These are phyloP conservation scores for Pandemis heparana DNA, from an alignment of 2,888 invertebrate species.

Conservation along the genomic window DNA sequence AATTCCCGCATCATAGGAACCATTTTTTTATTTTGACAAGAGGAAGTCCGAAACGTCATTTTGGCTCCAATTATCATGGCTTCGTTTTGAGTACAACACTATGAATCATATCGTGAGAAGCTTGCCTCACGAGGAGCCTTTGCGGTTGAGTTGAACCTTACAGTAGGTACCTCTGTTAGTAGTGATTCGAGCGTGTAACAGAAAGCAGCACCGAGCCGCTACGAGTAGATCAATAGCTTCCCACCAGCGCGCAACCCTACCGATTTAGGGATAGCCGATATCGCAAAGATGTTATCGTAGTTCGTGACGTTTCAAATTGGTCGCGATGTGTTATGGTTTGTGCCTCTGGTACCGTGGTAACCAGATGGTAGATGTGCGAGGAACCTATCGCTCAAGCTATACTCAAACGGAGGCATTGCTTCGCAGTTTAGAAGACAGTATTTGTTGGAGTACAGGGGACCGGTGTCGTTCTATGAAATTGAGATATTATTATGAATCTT, in stretches of 20 bases:
- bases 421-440: conserved; percentile 55
- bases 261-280: conserved; percentile 52
- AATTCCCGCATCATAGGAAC: conserved; percentile 12
- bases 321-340: conserved; percentile 61
- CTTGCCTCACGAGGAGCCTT: conserved; percentile 37
- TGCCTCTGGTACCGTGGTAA: conserved; percentile 67
- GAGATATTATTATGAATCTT: conserved; percentile 78
- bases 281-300: conserved; percentile 47
- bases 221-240: conserved; percentile 75
- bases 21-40: not conserved
- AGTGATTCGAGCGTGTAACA: conserved; percentile 60
- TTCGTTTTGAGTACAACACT: not conserved
- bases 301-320: conserved; percentile 58
- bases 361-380: conserved; percentile 38
- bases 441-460: conserved; percentile 46
- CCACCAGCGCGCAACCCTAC: conserved; percentile 73
- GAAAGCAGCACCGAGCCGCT: conserved; percentile 58
- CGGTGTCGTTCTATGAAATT: conserved; percentile 71
- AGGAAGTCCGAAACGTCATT: not conserved
- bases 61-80: not conserved
- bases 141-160: conserved; percentile 49
- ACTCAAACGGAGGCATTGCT: conserved; percentile 55
- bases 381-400: conserved; percentile 55
- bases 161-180: conserved; percentile 55
- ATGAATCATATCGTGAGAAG: conserved; percentile 23